Evolutionary conservation across 2,888 invertebrate species (phyloP).

Genomic region (Thereva nobilitata): DNA sequence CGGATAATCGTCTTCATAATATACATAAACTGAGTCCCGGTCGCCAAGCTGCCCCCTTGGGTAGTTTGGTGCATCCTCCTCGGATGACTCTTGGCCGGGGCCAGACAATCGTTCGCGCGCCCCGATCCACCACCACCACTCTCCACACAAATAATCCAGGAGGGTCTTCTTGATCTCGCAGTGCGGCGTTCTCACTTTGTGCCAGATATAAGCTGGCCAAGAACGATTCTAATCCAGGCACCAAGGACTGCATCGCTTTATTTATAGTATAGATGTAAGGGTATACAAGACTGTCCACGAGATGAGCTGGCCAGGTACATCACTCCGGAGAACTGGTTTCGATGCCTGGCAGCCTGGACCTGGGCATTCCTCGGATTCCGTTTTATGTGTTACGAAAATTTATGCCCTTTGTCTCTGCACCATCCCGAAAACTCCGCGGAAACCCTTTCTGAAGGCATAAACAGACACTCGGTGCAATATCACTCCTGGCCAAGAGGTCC

Average conservation of each 20-base stretch:
- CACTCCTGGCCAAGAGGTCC: conserved; percentile 5
- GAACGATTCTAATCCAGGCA: conserved; percentile 29
- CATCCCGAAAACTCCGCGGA: conserved; percentile 3
- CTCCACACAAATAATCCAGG: neutral
- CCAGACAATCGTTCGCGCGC: too few species aligned
- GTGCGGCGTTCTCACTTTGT: conserved; percentile 23
- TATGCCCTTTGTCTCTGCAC: conserved; percentile 36
- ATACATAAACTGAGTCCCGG: conserved; percentile 30
- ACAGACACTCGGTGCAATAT: neutral
- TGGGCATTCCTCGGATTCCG: conserved; percentile 38
- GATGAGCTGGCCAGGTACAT: conserved; percentile 27
- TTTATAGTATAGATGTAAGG: conserved; percentile 33
- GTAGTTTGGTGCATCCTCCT: conserved; percentile 8
- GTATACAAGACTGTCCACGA: conserved; percentile 26
- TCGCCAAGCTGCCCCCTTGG: conserved; percentile 9
- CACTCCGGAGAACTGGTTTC: conserved; percentile 9
- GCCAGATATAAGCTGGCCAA: conserved; percentile 16
- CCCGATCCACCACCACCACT: too few species aligned
- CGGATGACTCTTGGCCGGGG: too few species aligned
- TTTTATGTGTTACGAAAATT: conserved; percentile 42
- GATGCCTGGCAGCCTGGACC: conserved; percentile 7
- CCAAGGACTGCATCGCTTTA: conserved; percentile 22
- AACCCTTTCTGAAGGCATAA: neutral
- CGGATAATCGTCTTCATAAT: conserved; percentile 41
- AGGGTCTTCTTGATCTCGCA: neutral